A percentile compares a stretch with the other conserved stretches of the same genome.
phyloP scores from a whole-genome alignment of 2,797 vertebrate genomes.

The Hoplostethus mediterraneus region DNA sequence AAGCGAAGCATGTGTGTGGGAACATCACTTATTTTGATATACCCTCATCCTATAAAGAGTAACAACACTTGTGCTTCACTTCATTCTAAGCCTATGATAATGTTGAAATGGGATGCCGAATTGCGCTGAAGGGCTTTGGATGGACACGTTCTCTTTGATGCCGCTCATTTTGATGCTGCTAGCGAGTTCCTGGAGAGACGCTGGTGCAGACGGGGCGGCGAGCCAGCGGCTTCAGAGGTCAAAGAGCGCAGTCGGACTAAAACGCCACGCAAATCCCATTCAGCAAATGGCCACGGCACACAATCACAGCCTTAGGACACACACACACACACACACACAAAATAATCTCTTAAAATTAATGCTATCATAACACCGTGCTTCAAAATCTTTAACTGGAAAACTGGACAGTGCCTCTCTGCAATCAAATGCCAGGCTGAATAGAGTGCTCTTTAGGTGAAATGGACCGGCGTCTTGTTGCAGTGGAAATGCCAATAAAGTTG shows the following conservation, averaged over 20 bases:
- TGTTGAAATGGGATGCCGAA: not conserved
- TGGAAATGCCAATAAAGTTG: constrained; percentile 14
- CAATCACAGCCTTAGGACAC: constrained; percentile 15
- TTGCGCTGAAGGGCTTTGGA: not conserved
- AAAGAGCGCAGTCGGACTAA: constrained; percentile 31
- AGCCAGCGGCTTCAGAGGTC: constrained; percentile 44
- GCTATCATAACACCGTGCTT: constrained; percentile 4
- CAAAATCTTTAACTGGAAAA: constrained; percentile 20
- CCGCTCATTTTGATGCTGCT: constrained; percentile 50
- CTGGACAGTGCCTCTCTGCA: constrained; percentile 22
- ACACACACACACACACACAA: constrained; percentile 14
- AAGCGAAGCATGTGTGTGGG: not conserved
- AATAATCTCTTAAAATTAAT: constrained; percentile 35
- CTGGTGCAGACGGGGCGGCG: constrained; percentile 11
- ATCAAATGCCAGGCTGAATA: constrained; percentile 14
- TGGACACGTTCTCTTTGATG: constrained; percentile 31
- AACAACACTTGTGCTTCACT: not conserved
- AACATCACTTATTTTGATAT: too few species aligned
- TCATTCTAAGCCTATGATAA: too few species aligned
- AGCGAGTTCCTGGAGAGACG: constrained; percentile 34
- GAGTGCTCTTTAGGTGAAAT: constrained; percentile 21
- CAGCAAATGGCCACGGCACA: constrained; percentile 32
- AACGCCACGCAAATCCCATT: constrained; percentile 36
- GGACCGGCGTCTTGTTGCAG: constrained; percentile 3
- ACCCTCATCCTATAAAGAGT: not conserved